phyloP scores from a whole-genome alignment of 2,113 vertebrate species.

The Egretta garzetta region DNA sequence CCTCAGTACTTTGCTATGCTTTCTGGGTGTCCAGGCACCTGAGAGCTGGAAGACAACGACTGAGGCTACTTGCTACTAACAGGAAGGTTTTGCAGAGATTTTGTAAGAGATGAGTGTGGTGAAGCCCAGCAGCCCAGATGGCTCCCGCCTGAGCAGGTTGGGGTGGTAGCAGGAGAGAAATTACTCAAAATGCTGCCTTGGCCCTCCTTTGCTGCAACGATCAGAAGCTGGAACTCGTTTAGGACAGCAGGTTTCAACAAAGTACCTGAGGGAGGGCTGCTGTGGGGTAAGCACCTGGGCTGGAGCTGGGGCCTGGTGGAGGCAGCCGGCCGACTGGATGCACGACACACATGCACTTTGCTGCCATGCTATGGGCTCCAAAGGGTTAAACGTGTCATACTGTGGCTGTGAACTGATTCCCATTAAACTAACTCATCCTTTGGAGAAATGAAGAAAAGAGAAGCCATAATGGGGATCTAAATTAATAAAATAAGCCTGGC shows the following conservation, averaged over 20 bases:
- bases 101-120: accelerated
- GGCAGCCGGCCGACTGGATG: accelerated
- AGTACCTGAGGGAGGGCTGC: neutral
- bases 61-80: neutral
- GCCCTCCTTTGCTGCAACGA: accelerated
- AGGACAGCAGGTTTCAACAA: neutral
- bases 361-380: accelerated
- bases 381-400: neutral
- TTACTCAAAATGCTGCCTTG: accelerated
- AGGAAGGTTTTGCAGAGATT: neutral
- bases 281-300: no score
- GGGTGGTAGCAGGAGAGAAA: accelerated
- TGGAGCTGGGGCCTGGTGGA: neutral
- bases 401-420: neutral
- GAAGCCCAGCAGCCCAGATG: neutral
- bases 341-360: accelerated
- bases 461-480: slow-evolving; percentile 25
- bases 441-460: slow-evolving; percentile 11
- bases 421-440: neutral
- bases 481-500: slow-evolving; percentile 62
- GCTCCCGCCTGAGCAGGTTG: neutral
- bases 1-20: neutral
- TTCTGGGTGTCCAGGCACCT: neutral
- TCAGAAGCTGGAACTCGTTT: neutral
- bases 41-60: neutral